Evolutionary conservation across 2,113 vertebrate species (phyloP).

Genomic region (Oryzias melastigma): DNA sequence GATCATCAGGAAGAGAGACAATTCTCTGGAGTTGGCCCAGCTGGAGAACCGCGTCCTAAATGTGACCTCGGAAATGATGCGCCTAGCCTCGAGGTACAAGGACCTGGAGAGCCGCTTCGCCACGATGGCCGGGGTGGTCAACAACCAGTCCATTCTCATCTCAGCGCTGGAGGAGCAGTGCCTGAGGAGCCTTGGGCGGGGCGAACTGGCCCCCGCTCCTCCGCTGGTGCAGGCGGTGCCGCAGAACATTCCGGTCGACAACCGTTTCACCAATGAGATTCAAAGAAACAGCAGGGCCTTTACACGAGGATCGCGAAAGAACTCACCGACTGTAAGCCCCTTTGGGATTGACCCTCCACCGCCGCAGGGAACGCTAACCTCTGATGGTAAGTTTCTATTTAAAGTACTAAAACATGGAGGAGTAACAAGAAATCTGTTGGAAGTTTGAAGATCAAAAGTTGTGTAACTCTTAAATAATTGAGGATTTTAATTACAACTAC

Average conservation of each 20-base stretch:
- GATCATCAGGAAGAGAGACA: conserved; percentile 97
- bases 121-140: conserved; percentile 86
- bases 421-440: neutral
- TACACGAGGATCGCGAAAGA: conserved; percentile 79
- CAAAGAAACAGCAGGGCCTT: conserved; percentile 85
- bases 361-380: conserved; percentile 86
- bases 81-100: conserved; percentile 89
- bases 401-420: too few species aligned
- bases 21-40: conserved; percentile 93
- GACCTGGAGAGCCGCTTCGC: conserved; percentile 89
- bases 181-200: conserved; percentile 80
- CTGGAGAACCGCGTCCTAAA: conserved; percentile 96
- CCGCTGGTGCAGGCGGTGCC: conserved; percentile 96
- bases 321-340: conserved; percentile 75
- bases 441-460: neutral
- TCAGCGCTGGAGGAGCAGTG: conserved; percentile 90
- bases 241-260: conserved; percentile 84
- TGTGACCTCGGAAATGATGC: conserved; percentile 93
- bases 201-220: conserved; percentile 83
- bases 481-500: conserved; percentile 3
- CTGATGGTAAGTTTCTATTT: conserved; percentile 81
- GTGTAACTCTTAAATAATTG: neutral
- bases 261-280: conserved; percentile 91
- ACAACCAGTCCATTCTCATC: conserved; percentile 95
- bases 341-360: conserved; percentile 79